Base-by-base conservation (phyloP, 2,797 vertebrate genomes). In the Acrossocheilus fasciatus region DNA sequence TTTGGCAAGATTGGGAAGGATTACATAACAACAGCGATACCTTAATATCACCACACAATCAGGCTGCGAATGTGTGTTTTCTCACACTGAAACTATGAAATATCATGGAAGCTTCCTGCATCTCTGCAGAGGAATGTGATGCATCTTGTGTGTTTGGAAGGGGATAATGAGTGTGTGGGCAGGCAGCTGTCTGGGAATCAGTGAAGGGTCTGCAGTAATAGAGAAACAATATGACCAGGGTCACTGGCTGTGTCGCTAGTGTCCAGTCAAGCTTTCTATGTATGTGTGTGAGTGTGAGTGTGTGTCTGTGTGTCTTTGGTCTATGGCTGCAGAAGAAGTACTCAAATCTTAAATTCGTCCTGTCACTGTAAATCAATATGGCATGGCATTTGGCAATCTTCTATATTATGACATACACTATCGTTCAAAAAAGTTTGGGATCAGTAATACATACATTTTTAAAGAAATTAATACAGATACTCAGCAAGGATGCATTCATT, bases 1-100 rank as follows among this genome's bases (percentile, higher is more conserved):
- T 92, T 93, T 17, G 91, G 95, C 95, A 95, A 95, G 92, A 90
- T 89, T 90, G 81, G 34, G 75, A 54, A 43, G 23, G 68, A 26
- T 43, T 59, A 43, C 50, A 82, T 43, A 57, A 70, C 64, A 84
- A 72, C 17, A 62, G 39, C 45, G 11, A 68, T 68, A 69, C 11
- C 6, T 80, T 79, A 68, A 76, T 64, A 75, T 39, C 57, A 39
- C 23, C 54, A 39, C 11, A 81, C 76, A 75, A 39, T 45, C 26
- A 26, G 17, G 26, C 18, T 52, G 17, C 17, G 52, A 59, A 64
- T 64, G 12, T 70, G 79, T 41, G 68, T 66, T 50, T 75, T 50
- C 69, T 62, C 43, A 64, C 18, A 78, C n/a, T 80, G 50, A 69
- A 69, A n/a, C 52, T 84, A 30, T 83, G 20, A 20, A 26, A 39